phyloP scores from a whole-genome alignment of 2,888 invertebrate genomes.

The Marronus borbonicus region DNA sequence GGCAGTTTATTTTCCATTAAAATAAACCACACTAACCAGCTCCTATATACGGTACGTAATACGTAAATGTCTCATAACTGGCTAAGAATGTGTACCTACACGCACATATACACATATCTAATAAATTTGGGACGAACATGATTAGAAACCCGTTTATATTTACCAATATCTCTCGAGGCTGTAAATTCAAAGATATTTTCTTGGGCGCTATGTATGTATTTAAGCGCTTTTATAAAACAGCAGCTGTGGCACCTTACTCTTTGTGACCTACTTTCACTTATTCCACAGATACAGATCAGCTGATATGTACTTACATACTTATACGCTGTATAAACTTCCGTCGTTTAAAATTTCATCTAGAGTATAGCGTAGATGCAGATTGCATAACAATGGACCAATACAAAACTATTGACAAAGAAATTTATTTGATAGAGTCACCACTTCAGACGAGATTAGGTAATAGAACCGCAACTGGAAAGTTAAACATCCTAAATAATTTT shows the following conservation, averaged over 20 bases:
- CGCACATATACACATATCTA: not conserved
- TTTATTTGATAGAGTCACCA: not conserved
- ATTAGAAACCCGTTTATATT: slow-evolving; percentile 3
- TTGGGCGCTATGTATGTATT: not conserved
- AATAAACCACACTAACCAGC: too few relatives aligned
- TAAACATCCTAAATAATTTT: too few relatives aligned
- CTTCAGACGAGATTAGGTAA: too few relatives aligned
- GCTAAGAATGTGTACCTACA: not conserved
- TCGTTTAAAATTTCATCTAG: not conserved
- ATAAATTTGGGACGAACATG: slow-evolving; percentile 1
- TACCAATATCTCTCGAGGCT: slow-evolving; percentile 22
- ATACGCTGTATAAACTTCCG: slow-evolving; percentile 43
- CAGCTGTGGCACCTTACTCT: slow-evolving; percentile 33
- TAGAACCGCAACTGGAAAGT: too few relatives aligned
- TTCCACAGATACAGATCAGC: slow-evolving; percentile 46
- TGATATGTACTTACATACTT: slow-evolving; percentile 16
- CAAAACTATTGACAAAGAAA: not conserved
- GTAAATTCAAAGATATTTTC: slow-evolving; percentile 8
- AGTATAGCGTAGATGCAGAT: not conserved
- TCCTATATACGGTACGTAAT: too few relatives aligned
- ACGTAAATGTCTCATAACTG: too few relatives aligned
- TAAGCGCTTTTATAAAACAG: slow-evolving; percentile 20
- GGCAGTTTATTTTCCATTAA: too few relatives aligned
- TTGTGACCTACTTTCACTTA: slow-evolving; percentile 51
- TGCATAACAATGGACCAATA: slow-evolving; percentile 6